Evolutionary conservation across 2,888 invertebrate genomes (phyloP), one percentile per base, ranked within the genome.

Genomic region (Labia minor): DNA sequence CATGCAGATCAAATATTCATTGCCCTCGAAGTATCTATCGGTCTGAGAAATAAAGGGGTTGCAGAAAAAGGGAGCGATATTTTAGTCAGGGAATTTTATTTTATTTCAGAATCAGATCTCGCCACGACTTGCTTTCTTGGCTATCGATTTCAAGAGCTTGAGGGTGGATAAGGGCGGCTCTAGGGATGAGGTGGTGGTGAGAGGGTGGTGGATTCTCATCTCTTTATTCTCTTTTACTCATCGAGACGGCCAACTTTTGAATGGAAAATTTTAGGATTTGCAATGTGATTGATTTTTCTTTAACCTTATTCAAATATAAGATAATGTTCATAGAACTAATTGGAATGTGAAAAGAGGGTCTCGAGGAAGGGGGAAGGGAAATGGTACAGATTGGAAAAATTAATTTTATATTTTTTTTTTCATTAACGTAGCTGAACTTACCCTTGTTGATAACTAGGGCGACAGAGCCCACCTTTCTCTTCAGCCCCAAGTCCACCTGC

Each of bases 391-490:
- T 8, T 33, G 33, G 33, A 33, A 33, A 33, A 33, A 8, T 33
- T 33, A 33, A 33, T 33, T n/a, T n/a, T n/a, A n/a, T n/a, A n/a
- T n/a, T n/a, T n/a, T n/a, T n/a, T n/a, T n/a, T n/a, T n/a, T n/a
- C n/a, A n/a, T n/a, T n/a, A n/a, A n/a, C n/a, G 33, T 8, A 6
- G 1, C 6, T 1, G 0, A 3, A 65, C 70, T 63, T 61, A 72
- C 74, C 74, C 68, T 73, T 71, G 62, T 71, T 72, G 37, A 74
- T 72, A 37, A 73, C 72, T 61, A 74, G 70, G 1, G 73, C 73
- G 3, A 74, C 74, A 6, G 72, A 69, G 26, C 72, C 71, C 19
- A 74, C 72, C 20, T 71, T 70, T 64, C 71, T 69, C 21, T 72
- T 69, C 19, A 69, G 67, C 6, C 68, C 70, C 4, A 74, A 70